Evolutionary conservation across 2,888 invertebrate genomes (phyloP), one percentile per base, ranked within the genome.

Genomic region (Noctua janthe): DNA sequence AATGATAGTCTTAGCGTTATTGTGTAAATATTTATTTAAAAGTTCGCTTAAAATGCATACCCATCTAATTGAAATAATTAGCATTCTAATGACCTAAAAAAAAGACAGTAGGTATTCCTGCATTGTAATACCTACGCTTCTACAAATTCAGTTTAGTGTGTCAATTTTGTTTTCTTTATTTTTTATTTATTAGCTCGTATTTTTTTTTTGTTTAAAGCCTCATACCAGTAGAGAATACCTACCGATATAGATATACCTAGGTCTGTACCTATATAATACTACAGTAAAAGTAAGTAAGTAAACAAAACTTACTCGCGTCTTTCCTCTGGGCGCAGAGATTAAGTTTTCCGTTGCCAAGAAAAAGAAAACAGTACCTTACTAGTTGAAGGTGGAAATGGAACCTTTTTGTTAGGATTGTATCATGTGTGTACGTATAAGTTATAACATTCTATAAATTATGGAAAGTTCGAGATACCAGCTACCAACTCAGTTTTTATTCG

Each of bases 401-500:
- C 17, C 29, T 35, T 64, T 35, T 49, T 23, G n/a, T 13, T 59
- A 59, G 56, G 4, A n/a, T 73, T 29, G 15, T 62, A 2, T 15
- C 47, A 13, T 13, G 47, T 13, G 47, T 15, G 15, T 54, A 15
- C 29, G 15, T 72, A 51, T 7, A 67, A 29, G 29, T 29, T 29
- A 29, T 29, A 29, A 51, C 6, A 47, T 54, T 66, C 51, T 47
- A 39, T 67, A 35, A 17, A 59, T 11, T 71, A 29, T 23, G n/a
- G 64, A 64, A 86, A 72, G n/a, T 86, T 74, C 51, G 47, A 78
- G 64, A 72, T 47, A 35, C 39, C 29, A 51, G 47, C 39, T 47
- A 56, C 29, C 23, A 71, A 43, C 23, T 54, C 6, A 73, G 39
- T 69, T 20, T 76, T 64, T 47, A 49, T 43, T 72, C 39, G 43